These are phyloP conservation scores for Hydrophis major DNA, from an alignment of 2,797 vertebrate genomes.

Conservation along the genomic window DNA sequence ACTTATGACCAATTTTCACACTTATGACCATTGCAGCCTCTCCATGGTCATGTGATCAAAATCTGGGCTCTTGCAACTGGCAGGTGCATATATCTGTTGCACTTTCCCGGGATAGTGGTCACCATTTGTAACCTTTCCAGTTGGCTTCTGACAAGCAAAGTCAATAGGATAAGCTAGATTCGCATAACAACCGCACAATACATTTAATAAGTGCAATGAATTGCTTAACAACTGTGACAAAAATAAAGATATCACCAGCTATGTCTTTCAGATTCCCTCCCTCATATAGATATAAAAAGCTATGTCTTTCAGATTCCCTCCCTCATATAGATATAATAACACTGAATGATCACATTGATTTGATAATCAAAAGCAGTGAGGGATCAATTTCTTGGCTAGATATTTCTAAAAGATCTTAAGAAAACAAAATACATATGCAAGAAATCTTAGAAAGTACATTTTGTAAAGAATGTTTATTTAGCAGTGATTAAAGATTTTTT, in stretches of 20 bases:
- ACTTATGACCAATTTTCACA: not conserved
- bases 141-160: not conserved
- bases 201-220: not conserved
- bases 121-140: not conserved
- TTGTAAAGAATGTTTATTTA: conserved; percentile 8
- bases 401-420: not conserved
- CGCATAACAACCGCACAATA: not conserved
- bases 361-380: not conserved
- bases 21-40: not conserved
- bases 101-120: not conserved
- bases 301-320: not conserved
- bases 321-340: not conserved
- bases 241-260: not conserved
- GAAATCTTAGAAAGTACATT: not conserved
- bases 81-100: not conserved
- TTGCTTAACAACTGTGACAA: not conserved
- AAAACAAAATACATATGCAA: not conserved
- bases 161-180: not conserved
- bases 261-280: not conserved
- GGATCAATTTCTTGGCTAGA: not conserved
- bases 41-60: not conserved
- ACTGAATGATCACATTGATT: not conserved
- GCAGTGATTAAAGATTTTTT: not conserved
- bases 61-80: not conserved
- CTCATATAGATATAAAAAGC: not conserved